A percentile compares a stretch with the other conserved stretches of the same genome.
Evolutionary conservation across 2,797 vertebrate species (phyloP).

Genomic region (Pangasius larnaudii): DNA sequence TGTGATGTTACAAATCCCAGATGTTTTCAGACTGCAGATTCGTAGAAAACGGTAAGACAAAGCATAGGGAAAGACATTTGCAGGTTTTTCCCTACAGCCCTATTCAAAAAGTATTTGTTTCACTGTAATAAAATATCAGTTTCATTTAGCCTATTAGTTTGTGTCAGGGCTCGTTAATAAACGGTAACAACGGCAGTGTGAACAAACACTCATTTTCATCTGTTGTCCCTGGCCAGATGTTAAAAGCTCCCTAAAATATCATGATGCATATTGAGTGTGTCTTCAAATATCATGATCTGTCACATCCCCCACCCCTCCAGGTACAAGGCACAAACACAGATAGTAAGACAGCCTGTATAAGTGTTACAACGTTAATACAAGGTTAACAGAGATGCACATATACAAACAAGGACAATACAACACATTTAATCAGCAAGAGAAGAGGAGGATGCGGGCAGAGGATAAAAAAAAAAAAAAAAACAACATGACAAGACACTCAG

Average conservation of each 20-base stretch:
- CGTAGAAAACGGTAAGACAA: background rate
- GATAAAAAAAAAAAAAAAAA: background rate
- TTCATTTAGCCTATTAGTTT: background rate
- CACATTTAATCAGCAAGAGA: background rate
- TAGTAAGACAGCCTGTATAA: background rate
- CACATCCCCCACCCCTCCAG: background rate
- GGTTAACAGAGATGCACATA: background rate
- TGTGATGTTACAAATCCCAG: constrained; percentile 27
- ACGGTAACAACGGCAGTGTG: background rate
- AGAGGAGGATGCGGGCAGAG: background rate
- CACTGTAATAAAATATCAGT: background rate
- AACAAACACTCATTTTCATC: background rate
- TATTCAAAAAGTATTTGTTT: background rate
- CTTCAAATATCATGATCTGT: background rate
- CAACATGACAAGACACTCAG: constrained; percentile 19
- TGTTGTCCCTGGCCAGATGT: background rate
- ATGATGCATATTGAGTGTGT: background rate
- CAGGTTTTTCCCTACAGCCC: constrained; percentile 2
- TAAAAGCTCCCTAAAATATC: background rate
- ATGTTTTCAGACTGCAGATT: background rate
- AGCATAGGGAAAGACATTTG: too few species aligned
- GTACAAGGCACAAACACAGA: background rate
- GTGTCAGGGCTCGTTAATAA: background rate
- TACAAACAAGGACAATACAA: background rate
- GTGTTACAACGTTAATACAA: background rate